Conservation (phyloP, 2,797 vertebrate genomes). For the Cyclopterus lumpus region DNA sequence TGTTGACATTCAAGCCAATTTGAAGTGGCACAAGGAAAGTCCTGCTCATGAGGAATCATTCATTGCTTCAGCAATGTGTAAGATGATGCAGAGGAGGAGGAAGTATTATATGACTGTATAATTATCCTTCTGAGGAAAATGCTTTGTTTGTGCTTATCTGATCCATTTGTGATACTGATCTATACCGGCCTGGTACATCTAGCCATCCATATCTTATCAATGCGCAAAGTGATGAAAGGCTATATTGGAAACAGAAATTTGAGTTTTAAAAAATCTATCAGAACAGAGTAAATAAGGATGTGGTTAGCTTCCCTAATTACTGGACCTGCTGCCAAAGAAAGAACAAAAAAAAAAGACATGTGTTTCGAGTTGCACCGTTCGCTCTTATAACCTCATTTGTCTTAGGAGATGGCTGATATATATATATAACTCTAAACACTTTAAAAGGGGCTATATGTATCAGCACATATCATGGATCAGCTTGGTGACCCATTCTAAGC, state of each 20-base stretch:
- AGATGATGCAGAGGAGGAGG: conserved; percentile 63
- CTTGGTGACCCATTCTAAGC: not conserved
- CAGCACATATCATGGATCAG: conserved; percentile 27
- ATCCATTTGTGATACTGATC: conserved; percentile 72
- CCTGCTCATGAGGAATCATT: conserved; percentile 57
- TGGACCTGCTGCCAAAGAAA: conserved; percentile 68
- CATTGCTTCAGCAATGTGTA: conserved; percentile 48
- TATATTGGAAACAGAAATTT: conserved; percentile 64
- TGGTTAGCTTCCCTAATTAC: conserved; percentile 76
- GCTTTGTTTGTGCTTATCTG: conserved; percentile 78
- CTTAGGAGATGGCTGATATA: conserved; percentile 52
- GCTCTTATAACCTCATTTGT: conserved; percentile 56
- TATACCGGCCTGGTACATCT: conserved; percentile 53
- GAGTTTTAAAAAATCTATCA: conserved; percentile 56
- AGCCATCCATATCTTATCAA: conserved; percentile 64
- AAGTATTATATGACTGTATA: conserved; percentile 77
- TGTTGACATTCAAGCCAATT: conserved; percentile 56
- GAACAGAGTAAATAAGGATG: conserved; percentile 74
- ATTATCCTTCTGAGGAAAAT: conserved; percentile 68
- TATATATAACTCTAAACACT: conserved; percentile 40
- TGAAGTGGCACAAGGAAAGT: conserved; percentile 62
- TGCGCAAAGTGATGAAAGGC: conserved; percentile 65
- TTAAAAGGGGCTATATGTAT: conserved; percentile 39
- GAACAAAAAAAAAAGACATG: conserved; percentile 60
- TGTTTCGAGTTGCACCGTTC: conserved; percentile 71